Evolutionary conservation across 1,140 invertebrate genomes (phyloP).

Genomic region (Drosophila oshimai): DNA sequence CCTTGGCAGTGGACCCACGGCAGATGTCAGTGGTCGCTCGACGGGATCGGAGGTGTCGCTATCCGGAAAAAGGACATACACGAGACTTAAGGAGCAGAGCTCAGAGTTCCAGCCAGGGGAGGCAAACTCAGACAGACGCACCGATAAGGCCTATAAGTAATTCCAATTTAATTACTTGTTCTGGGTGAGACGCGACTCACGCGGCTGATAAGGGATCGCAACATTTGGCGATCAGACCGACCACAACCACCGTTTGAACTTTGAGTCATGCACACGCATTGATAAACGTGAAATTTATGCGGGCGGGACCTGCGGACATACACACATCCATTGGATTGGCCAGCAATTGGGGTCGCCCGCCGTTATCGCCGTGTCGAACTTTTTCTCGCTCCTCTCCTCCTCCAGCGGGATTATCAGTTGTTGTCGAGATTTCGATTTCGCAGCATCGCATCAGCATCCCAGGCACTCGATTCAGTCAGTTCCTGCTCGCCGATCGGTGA

Average conservation of each 20-base stretch:
- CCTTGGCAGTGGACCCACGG: conserved; percentile 49
- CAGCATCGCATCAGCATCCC: conserved; percentile 48
- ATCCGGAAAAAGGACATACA: conserved; percentile 47
- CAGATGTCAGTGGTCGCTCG: conserved; percentile 40
- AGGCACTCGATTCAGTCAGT: conserved; percentile 59
- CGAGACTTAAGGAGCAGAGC: conserved; percentile 23
- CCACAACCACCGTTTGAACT: conserved; percentile 39
- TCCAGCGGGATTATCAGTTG: conserved; percentile 69
- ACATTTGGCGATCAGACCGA: conserved; percentile 45
- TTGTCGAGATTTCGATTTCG: conserved; percentile 70
- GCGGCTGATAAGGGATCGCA: conserved; percentile 37
- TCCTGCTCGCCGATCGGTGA: conserved; percentile 68
- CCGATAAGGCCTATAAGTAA: conserved; percentile 44
- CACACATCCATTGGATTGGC: conserved; percentile 10
- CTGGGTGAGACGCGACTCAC: conserved; percentile 5
- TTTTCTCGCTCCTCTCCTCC: conserved; percentile 36
- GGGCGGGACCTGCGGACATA: conserved; percentile 43
- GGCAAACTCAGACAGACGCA: conserved; percentile 42
- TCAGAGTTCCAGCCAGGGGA: neutral
- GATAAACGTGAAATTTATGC: conserved; percentile 62
- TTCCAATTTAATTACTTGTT: conserved; percentile 24
- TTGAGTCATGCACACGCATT: conserved; percentile 45
- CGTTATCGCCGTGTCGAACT: conserved; percentile 56
- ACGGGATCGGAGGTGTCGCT: conserved; percentile 38
- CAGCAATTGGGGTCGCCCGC: conserved; percentile 58